Evolutionary conservation across 2,797 vertebrate species (phyloP), one percentile per base, ranked within the genome.

Genomic region (Sebastes cheni): DNA sequence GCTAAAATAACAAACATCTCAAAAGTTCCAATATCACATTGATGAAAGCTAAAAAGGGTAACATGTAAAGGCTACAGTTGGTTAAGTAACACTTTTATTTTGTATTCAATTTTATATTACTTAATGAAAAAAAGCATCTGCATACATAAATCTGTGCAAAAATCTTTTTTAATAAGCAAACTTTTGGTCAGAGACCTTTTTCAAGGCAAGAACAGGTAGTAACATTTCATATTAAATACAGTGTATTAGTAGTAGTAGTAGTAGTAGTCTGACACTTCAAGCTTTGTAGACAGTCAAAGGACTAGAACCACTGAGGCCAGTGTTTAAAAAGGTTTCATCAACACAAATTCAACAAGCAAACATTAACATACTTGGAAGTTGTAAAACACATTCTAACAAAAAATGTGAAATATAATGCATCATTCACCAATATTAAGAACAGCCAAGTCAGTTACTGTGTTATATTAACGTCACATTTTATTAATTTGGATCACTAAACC

Each of bases 161-260:
- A 14, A 23, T 64, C 34, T 25, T 39, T 42, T 64, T 64, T 23
- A 65, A 23, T 39, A 65, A 9, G 20, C 56, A 60, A 32, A 4
- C 29, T 12, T 32, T 61, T 6, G 29, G 59, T 32, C 34, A 23
- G 30, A 62, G 30, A 65, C 8, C 22, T 42, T 61, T 29, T 61
- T 39, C 22, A 8, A 39, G 34, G 8, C 22, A 39, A 65, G 4
- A 25, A 23, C 12, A 39, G 34, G n/a, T 16, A 2, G 54, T 8
- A 72, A 50, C 13, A 46, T 72, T 52, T 71, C 8, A 68, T n/a
- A 27, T 30, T 23, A 71, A 76, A 82, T 27, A 50, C n/a, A 66
- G 23, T 80, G 20, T 50, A 8, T 18, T 36, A 36, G 11, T 50
- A 36, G 36, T 36, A 36, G 36, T 36, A 36, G 34, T 36, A 13